phyloP scores from a whole-genome alignment of 1,140 invertebrate species.

The Telenomus remus region DNA sequence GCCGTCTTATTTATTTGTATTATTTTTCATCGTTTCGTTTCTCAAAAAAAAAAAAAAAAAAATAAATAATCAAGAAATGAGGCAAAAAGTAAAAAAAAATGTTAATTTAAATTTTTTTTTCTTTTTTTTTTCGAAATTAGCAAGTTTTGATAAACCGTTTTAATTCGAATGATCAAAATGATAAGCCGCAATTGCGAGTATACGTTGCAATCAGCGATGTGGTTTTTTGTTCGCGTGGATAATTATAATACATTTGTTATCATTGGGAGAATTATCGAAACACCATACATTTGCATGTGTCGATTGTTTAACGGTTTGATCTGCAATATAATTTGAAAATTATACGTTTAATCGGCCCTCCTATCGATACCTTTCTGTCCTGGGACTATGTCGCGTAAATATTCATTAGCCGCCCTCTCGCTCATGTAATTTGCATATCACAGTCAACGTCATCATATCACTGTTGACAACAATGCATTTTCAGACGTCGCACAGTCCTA shows the following conservation, averaged over 20 bases:
- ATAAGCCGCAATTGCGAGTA: background rate
- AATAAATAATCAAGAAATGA: no score
- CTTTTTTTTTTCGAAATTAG: no score
- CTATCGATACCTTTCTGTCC: conserved; percentile 62
- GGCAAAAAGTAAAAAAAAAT: no score
- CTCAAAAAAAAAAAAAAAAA: no score
- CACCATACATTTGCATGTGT: conserved; percentile 61
- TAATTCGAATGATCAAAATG: no score
- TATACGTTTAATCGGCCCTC: conserved; percentile 72
- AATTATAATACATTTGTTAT: conserved; percentile 32
- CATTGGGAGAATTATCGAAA: conserved; percentile 27
- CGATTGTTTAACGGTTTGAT: conserved; percentile 70
- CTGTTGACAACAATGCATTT: conserved; percentile 57
- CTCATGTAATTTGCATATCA: conserved; percentile 68
- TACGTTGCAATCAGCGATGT: no score
- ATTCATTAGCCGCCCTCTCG: conserved; percentile 67
- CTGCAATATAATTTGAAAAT: conserved; percentile 71
- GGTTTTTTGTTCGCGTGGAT: background rate
- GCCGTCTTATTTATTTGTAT: no score
- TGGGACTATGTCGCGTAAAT: conserved; percentile 63
- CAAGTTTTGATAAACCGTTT: no score
- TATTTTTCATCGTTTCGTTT: no score
- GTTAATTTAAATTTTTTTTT: no score
- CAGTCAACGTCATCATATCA: conserved; percentile 69
- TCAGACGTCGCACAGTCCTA: conserved; percentile 41